Base-by-base conservation (phyloP, 1,140 invertebrate genomes). In the Mylabris phalerata region DNA sequence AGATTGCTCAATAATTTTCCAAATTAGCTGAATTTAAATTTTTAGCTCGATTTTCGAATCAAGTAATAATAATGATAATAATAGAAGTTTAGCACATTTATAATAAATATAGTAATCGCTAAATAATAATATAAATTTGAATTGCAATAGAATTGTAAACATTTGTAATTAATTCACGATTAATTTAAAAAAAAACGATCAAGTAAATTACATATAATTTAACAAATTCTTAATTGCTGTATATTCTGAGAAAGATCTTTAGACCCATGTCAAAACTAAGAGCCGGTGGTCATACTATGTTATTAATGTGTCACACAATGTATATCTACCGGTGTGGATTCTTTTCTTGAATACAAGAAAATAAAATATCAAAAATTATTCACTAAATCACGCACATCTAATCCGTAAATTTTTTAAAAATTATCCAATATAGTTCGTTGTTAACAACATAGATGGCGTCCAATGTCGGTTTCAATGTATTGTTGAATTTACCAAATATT, bases 141-240 rank as follows among this genome's bases (percentile, higher is more conserved):
- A 54, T 45, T 54, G 51, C 51, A 54, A 45, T 46, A 44, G 40
- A 25, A 54, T 45, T 54, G 51, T 54, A 45, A 54, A 54, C 40
- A 61, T 56, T 56, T 49, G 52, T 57, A 46, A 64, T 67, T 67
- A 67, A 64, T 65, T 65, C 57, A 64, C 62, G 59, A 66, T 66
- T 64, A 62, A 66, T 60, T 60, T 60, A 55, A 57, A 61, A 51
- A n/a, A 19, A 32, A 51, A 52, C 51, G 38, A 54, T 42, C 47
- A 40, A 25, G 52, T 58, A 67, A 67, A 67, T 67, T 65, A 67
- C 57, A 65, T 67, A 62, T 67, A 67, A 67, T 67, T 65, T 67
- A 60, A 62, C 63, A 67, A 67, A 65, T 65, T 63, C 60, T 65
- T 65, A 65, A 67, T 67, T 67, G 63, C 63, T 63, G 19, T 19